phyloP scores from a whole-genome alignment of 2,888 invertebrate genomes.

The Macrosoma leucophasiata region DNA sequence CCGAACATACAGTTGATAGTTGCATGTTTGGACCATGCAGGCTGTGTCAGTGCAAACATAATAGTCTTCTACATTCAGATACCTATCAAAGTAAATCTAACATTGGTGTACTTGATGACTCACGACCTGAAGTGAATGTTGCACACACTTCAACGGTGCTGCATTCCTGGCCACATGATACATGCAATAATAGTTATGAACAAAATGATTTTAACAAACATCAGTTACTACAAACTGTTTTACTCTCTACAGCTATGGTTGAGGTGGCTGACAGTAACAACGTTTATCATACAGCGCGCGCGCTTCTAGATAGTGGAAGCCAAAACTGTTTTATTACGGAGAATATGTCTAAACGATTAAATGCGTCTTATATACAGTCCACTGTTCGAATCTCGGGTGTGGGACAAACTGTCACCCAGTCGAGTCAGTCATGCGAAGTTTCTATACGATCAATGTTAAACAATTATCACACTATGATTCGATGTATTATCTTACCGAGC shows the following conservation, averaged over 20 bases:
- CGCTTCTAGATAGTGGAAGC: constrained; percentile 3
- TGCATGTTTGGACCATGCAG: constrained; percentile 9
- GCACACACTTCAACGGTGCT: not conserved
- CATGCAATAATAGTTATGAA: not conserved
- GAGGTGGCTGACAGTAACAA: constrained; percentile 8
- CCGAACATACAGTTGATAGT: constrained; percentile 3
- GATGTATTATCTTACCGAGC: constrained; percentile 7
- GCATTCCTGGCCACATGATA: not conserved
- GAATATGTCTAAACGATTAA: no score
- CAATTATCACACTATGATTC: not conserved
- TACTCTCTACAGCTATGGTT: constrained; percentile 11
- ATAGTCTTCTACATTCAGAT: constrained; percentile 5
- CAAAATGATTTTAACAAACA: not conserved
- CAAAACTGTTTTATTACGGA: no score
- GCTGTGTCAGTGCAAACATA: constrained; percentile 11
- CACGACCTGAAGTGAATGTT: no score
- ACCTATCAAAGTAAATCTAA: no score
- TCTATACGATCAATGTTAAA: constrained; percentile 3
- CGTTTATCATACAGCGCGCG: constrained; percentile 2
- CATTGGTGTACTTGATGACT: no score
- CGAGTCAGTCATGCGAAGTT: constrained; percentile 4
- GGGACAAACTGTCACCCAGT: constrained; percentile 2
- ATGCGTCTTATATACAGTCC: no score
- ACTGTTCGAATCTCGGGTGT: no score
- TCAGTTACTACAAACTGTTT: constrained; percentile 6